These are phyloP conservation scores for Adrianichthys oophorus DNA, from an alignment of 2,797 vertebrate genomes.

Conservation along the genomic window DNA sequence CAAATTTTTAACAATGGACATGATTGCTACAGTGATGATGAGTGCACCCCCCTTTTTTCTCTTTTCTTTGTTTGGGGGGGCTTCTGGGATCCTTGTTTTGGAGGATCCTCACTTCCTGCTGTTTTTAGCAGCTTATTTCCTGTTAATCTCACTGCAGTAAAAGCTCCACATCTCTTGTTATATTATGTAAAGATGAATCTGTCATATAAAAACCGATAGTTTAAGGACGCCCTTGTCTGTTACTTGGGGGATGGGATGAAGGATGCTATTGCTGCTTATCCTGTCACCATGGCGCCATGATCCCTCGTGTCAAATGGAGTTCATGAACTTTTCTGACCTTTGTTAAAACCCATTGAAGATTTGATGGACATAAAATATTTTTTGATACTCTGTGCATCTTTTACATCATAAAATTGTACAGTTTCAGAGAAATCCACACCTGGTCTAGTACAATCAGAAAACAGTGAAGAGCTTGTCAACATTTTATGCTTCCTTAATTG, in stretches of 20 bases:
- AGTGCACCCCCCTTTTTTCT: conserved; percentile 14
- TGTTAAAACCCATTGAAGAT: background rate
- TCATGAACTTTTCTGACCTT: conserved; percentile 8
- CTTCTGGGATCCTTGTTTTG: conserved; percentile 41
- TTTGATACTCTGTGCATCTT: conserved; percentile 10
- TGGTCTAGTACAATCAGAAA: conserved; percentile 5
- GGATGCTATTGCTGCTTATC: background rate
- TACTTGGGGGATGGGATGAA: conserved; percentile 2
- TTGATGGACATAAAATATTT: conserved; percentile 5
- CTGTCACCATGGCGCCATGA: conserved; percentile 4
- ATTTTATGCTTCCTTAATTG: conserved; percentile 5
- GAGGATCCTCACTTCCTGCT: conserved; percentile 53
- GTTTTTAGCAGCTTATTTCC: conserved; percentile 56
- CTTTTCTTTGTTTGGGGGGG: conserved; percentile 8
- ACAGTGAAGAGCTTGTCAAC: background rate
- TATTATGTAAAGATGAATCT: conserved; percentile 30
- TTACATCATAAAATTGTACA: conserved; percentile 5
- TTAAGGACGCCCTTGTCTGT: conserved; percentile 21
- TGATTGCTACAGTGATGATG: conserved; percentile 1
- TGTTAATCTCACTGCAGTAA: conserved; percentile 58
- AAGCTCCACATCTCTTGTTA: conserved; percentile 27
- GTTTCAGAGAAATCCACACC: background rate
- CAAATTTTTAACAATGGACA: conserved; percentile 48
- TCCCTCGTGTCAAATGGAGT: conserved; percentile 1
- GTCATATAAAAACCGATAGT: conserved; percentile 39